phyloP scores from a whole-genome alignment of 1,140 invertebrate species.

The Megalonaias nervosa region DNA sequence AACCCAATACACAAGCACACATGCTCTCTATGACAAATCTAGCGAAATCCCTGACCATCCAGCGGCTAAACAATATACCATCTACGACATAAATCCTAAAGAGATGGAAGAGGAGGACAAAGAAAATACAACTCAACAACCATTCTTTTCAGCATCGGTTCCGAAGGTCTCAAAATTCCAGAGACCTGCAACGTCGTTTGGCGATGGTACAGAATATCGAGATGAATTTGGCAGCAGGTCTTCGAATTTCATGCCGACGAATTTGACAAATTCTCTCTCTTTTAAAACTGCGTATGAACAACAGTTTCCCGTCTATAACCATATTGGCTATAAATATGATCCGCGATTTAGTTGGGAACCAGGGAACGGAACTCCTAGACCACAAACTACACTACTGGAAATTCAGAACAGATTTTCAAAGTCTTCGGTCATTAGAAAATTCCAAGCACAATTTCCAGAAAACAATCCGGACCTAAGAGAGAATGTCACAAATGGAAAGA shows the following conservation, averaged over 20 bases:
- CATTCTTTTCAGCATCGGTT: not conserved
- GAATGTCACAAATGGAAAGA: conserved; percentile 63
- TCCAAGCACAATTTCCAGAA: conserved; percentile 60
- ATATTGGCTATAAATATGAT: conserved; percentile 62
- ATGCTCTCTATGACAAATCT: conserved; percentile 50
- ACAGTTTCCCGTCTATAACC: conserved; percentile 54
- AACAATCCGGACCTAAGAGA: conserved; percentile 61
- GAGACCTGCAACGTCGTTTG: conserved; percentile 29
- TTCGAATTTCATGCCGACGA: conserved; percentile 56
- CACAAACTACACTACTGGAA: conserved; percentile 57
- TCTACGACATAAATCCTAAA: conserved; percentile 26
- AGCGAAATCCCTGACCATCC: conserved; percentile 32
- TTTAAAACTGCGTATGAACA: conserved; percentile 53
- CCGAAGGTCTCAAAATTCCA: not conserved
- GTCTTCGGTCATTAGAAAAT: conserved; percentile 47
- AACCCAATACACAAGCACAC: conserved; percentile 57
- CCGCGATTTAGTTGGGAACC: conserved; percentile 61
- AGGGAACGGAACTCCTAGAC: conserved; percentile 56
- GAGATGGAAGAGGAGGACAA: conserved; percentile 15
- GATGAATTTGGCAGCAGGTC: conserved; percentile 59
- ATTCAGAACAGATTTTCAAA: conserved; percentile 66
- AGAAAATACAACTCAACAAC: conserved; percentile 2
- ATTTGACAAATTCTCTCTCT: conserved; percentile 40
- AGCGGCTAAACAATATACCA: not conserved
- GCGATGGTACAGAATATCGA: conserved; percentile 41